Evolutionary conservation across 2,888 invertebrate genomes (phyloP), one percentile per base, ranked within the genome.

Genomic region (Sphaerophoria rueppellii): DNA sequence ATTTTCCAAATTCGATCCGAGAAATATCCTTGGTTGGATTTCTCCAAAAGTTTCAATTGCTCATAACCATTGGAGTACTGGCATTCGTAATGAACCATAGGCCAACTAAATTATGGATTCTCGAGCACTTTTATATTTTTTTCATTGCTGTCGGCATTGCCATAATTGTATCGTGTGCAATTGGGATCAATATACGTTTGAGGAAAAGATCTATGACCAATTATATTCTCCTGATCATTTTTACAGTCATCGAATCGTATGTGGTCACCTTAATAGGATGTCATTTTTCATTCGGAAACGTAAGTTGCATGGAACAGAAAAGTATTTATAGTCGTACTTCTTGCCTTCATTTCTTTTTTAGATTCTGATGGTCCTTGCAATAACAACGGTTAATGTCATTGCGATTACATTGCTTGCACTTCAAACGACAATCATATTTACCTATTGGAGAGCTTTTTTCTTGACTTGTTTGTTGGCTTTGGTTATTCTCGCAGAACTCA

Each of bases 361-460:
- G 94, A 96, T 96, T 7, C 90, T 98, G 88, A 93, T 97, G 93
- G 98, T 98, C 0, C 96, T 96, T 12, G 98, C 97, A 0, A 95
- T 98, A 79, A 97, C 97, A 24, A 95, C 96, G 35, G 95, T 94
- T 0, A 95, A 98, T 43, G 96, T 96, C 86, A 92, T 98, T 11
- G 96, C 95, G 0, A 92, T 98, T 73, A 98, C 98, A 0, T 88
- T 98, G 67, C 98, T 98, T 92, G 97, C 98, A 9, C 95, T 98
- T 92, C 98, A 98, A 92, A 98, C 98, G 0, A 97, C 96, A 91
- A 95, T 94, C 92, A 97, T 97, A 92, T 97, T 97, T 91, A 97
- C 97, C 0, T 93, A 94, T 72, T 93, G 95, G 93, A 95, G 96
- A 35, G 96, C 96, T 0, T 92, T 95, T 34, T 92, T 98, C 32